Percentiles rank a stretch among this genome's conserved stretches.
Conservation (phyloP, 2,888 invertebrate species). For the Euproctis similis region DNA sequence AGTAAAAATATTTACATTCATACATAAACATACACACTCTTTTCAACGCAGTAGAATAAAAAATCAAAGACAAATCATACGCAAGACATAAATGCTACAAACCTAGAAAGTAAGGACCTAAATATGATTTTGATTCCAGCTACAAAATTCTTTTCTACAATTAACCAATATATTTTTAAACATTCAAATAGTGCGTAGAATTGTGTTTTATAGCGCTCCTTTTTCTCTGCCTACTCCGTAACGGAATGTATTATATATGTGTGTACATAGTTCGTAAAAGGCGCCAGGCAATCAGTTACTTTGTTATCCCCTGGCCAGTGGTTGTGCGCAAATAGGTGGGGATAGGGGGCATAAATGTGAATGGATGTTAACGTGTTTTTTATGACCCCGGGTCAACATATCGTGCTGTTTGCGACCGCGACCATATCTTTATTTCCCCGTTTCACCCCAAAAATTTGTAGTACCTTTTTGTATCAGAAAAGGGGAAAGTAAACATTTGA, state of each 20-base stretch:
- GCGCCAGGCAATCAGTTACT: slow-evolving; percentile 62
- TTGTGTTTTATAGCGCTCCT: too few relatives aligned
- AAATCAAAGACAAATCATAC: too few relatives aligned
- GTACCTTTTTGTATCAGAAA: slow-evolving; percentile 33
- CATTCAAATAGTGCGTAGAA: neutral
- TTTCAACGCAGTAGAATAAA: too few relatives aligned
- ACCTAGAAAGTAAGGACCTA: too few relatives aligned
- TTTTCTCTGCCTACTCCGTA: too few relatives aligned
- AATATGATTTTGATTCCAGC: too few relatives aligned
- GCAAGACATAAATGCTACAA: too few relatives aligned
- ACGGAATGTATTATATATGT: too few relatives aligned
- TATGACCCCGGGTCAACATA: slow-evolving; percentile 68
- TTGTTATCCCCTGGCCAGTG: slow-evolving; percentile 56
- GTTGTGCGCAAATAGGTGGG: slow-evolving; percentile 65
- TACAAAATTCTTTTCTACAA: too few relatives aligned
- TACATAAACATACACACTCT: too few relatives aligned
- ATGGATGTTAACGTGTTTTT: slow-evolving; percentile 77
- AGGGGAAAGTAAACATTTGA: slow-evolving; percentile 8
- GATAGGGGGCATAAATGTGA: slow-evolving; percentile 72
- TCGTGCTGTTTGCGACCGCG: slow-evolving; percentile 68
- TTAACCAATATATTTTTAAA: too few relatives aligned
- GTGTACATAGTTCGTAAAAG: slow-evolving; percentile 35
- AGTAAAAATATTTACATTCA: too few relatives aligned
- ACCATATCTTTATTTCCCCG: slow-evolving; percentile 62
- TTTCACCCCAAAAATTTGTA: slow-evolving; percentile 48